Evolutionary conservation across 2,888 invertebrate species (phyloP).

Genomic region (Dryadula phaetusa): DNA sequence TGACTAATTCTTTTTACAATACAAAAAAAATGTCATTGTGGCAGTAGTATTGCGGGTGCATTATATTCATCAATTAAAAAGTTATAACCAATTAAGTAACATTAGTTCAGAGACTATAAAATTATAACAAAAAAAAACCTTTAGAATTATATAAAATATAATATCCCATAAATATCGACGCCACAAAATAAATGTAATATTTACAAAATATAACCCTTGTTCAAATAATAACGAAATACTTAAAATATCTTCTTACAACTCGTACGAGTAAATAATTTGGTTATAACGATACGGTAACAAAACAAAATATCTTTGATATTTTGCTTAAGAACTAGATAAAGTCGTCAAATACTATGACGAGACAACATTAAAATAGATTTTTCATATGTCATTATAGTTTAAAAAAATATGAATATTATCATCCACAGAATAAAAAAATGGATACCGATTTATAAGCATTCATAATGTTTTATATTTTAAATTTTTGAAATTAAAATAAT

Average conservation of each 20-base stretch:
- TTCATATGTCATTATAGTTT: neutral
- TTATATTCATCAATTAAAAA: conserved; percentile 7
- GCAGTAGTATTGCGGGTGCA: conserved; percentile 30
- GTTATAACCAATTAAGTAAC: conserved; percentile 19
- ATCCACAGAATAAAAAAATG: conserved; percentile 18
- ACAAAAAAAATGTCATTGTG: conserved; percentile 40
- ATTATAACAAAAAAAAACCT: conserved; percentile 2
- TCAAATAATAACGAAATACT: conserved; percentile 37
- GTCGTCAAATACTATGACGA: conserved; percentile 12
- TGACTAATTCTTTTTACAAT: conserved; percentile 58
- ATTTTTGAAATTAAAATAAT: too few relatives aligned
- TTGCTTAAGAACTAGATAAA: conserved; percentile 5
- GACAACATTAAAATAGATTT: conserved; percentile 1
- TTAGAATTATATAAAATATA: conserved; percentile 3
- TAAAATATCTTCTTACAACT: conserved; percentile 25
- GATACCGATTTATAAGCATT: conserved; percentile 10
- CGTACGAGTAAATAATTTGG: conserved; percentile 36
- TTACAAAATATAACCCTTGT: conserved; percentile 26
- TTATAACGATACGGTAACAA: conserved; percentile 39
- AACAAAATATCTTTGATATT: conserved; percentile 33
- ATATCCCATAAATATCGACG: conserved; percentile 21
- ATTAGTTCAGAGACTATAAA: conserved; percentile 12
- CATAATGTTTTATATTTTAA: neutral
- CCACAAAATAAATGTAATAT: conserved; percentile 23
- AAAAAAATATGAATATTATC: conserved; percentile 1